A percentile compares a stretch with the other conserved stretches of the same genome.
These are phyloP conservation scores for Hydrochoerus hydrochaeris DNA, from an alignment of 2,113 vertebrate species.

Conservation along the genomic window DNA sequence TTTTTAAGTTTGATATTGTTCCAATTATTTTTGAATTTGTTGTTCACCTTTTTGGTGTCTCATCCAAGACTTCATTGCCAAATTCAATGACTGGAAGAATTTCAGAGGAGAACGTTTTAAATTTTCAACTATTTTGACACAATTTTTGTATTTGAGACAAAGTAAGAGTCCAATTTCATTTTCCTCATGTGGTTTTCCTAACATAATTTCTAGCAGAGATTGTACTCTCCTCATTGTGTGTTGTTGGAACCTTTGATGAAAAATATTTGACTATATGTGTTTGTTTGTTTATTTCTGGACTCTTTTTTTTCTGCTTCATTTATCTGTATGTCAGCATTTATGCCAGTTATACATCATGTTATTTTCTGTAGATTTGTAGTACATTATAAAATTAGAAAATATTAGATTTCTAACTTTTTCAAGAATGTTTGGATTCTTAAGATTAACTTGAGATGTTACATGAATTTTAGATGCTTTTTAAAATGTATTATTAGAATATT, in stretches of 20 bases:
- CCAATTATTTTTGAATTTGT: background rate
- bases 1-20: background rate
- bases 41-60: background rate
- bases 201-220: background rate
- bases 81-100: background rate
- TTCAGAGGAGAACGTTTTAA: background rate
- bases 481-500: background rate
- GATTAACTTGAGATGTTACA: background rate
- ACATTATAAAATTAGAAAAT: background rate
- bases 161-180: background rate
- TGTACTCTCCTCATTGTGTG: background rate
- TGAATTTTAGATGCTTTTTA: background rate
- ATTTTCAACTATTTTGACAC: background rate
- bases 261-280: background rate
- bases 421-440: background rate
- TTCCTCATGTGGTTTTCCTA: background rate
- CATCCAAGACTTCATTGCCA: background rate
- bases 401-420: background rate
- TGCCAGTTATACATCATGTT: background rate
- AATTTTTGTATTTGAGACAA: background rate
- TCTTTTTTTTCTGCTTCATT: background rate
- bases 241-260: background rate
- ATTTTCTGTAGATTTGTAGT: background rate
- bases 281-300: background rate
- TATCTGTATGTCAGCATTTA: background rate